A percentile compares a stretch with the other conserved stretches of the same genome.
Evolutionary conservation across 2,888 invertebrate genomes (phyloP).

Genomic region (Nezara viridula): DNA sequence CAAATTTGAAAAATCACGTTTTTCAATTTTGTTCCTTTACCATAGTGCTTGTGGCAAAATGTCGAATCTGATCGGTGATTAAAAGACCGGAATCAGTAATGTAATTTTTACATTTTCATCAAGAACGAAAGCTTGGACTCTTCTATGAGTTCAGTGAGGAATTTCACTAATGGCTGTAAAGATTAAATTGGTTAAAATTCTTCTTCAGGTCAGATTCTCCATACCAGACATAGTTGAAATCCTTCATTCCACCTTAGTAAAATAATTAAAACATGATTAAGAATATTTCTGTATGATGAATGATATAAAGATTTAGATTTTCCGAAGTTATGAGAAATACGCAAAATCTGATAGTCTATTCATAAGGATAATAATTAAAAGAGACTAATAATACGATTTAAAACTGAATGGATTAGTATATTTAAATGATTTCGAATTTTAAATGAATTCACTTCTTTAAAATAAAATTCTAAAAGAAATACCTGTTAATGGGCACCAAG

Average conservation of each 20-base stretch:
- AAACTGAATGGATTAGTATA: no score
- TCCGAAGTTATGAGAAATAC: not conserved
- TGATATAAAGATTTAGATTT: not conserved
- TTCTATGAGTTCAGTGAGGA: constrained; percentile 73
- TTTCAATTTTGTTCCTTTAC: no score
- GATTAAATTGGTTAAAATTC: constrained; percentile 68
- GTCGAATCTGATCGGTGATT: no score
- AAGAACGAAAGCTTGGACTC: constrained; percentile 75
- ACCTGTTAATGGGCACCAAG: constrained; percentile 75
- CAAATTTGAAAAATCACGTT: no score
- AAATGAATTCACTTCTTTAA: not conserved
- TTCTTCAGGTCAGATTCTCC: constrained; percentile 71
- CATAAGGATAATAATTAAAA: no score
- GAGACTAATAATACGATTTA: no score
- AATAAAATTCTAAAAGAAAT: constrained; percentile 56
- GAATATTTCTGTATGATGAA: not conserved
- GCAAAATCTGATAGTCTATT: not conserved
- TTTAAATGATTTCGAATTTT: no score
- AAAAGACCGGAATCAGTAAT: no score
- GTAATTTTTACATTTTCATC: constrained; percentile 71
- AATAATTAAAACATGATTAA: not conserved
- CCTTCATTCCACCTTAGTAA: constrained; percentile 76
- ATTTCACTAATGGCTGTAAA: constrained; percentile 72
- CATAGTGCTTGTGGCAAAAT: no score
- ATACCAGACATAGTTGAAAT: constrained; percentile 77